Evolutionary conservation across 2,797 vertebrate genomes (phyloP).

Genomic region (Silurus lanzhouensis): DNA sequence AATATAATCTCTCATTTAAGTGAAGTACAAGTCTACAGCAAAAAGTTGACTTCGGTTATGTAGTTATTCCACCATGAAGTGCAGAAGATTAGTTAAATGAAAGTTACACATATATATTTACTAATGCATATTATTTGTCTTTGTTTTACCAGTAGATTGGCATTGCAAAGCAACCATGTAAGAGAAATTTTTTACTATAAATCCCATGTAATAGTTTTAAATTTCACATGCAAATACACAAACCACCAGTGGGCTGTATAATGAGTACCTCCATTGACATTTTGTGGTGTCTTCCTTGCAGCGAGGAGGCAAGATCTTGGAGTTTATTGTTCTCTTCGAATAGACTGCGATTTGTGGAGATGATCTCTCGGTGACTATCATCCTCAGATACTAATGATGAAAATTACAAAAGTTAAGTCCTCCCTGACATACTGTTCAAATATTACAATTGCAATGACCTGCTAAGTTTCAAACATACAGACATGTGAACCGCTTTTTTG

Average conservation of each 20-base stretch:
- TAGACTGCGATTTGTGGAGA: conserved; percentile 73
- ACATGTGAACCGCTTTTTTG: not conserved
- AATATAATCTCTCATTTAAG: not conserved
- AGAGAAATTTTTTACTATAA: not conserved
- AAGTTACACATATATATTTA: not conserved
- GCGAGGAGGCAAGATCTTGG: conserved; percentile 83
- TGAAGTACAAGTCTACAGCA: not conserved
- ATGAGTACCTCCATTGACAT: conserved; percentile 84
- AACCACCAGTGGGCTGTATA: not conserved
- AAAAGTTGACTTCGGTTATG: not conserved
- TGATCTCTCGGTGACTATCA: conserved; percentile 70
- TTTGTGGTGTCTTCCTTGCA: conserved; percentile 90
- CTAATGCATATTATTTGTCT: not conserved
- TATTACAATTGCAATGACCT: not conserved
- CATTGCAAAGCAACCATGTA: too few relatives aligned
- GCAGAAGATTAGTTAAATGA: not conserved
- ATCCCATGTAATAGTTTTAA: not conserved
- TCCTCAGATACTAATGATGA: conserved; percentile 70
- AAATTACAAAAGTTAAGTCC: not conserved
- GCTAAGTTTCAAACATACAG: not conserved
- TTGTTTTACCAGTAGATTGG: not conserved
- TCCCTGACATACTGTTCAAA: not conserved
- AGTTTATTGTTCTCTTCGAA: conserved; percentile 82
- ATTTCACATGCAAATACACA: not conserved
- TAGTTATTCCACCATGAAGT: not conserved